Percentiles rank a stretch among this genome's conserved stretches.
Conservation (phyloP, 2,113 vertebrate genomes). For the Chloebia gouldiae region DNA sequence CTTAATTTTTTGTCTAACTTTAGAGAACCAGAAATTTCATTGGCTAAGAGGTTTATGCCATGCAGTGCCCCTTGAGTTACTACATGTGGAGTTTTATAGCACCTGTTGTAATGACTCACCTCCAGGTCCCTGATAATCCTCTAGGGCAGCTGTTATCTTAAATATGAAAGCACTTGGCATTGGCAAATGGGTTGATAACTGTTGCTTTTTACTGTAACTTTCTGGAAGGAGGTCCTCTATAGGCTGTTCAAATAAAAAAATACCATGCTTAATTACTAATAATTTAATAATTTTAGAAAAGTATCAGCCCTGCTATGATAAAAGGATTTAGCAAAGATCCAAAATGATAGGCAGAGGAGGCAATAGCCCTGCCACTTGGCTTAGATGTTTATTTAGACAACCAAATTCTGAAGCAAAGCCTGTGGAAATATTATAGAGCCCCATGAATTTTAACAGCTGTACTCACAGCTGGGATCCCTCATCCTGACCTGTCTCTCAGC, state of each 20-base stretch:
- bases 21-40: not conserved
- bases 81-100: not conserved
- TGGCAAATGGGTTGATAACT: not conserved
- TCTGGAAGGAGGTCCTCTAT: not conserved
- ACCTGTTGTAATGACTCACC: not conserved
- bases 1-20: not conserved
- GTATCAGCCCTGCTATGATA: not conserved
- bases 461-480: not conserved
- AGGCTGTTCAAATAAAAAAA: not conserved
- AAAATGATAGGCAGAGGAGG: not conserved
- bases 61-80: not conserved
- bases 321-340: not conserved
- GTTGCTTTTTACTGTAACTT: not conserved
- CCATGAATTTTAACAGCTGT: not conserved
- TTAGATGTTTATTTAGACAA: not conserved
- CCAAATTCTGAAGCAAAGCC: not conserved
- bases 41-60: not conserved
- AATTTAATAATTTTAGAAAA: not conserved
- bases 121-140: not conserved
- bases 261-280: not conserved
- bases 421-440: not conserved
- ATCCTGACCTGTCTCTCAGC: not conserved
- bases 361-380: not conserved
- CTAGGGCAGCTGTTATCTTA: not conserved
- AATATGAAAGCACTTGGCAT: not conserved